Evolutionary conservation across 2,113 vertebrate species (phyloP).

Genomic region (Halichoerus grypus): DNA sequence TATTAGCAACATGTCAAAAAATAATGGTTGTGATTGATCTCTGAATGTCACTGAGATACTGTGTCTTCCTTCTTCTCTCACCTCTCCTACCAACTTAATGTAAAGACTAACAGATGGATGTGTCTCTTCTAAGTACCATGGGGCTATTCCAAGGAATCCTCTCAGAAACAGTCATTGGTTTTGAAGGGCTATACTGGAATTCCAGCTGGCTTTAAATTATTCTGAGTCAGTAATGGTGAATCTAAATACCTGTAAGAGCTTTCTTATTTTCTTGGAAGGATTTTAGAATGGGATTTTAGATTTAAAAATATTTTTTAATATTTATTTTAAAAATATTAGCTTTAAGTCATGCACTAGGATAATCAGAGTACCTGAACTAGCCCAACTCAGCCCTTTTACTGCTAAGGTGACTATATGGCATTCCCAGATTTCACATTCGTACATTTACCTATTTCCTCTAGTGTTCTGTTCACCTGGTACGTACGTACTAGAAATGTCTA

Average conservation of each 20-base stretch:
- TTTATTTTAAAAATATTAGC: background rate
- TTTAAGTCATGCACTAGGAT: background rate
- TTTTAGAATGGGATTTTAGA: background rate
- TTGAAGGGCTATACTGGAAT: background rate
- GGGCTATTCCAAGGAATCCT: background rate
- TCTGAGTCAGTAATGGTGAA: background rate
- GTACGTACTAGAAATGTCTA: background rate
- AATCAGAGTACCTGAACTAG: background rate
- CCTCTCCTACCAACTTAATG: background rate
- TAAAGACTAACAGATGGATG: background rate
- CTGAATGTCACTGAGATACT: background rate
- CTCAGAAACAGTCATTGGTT: background rate
- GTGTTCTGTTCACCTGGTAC: background rate
- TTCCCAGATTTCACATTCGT: background rate
- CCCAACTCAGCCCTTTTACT: background rate
- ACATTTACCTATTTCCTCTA: background rate
- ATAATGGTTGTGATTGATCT: background rate
- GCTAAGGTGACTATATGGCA: background rate
- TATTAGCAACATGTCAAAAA: background rate
- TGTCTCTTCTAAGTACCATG: background rate
- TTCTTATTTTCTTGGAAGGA: background rate
- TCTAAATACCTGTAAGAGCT: background rate
- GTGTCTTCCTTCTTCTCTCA: background rate
- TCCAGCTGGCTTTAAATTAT: background rate
- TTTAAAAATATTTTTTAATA: background rate